Conservation (phyloP, 2,113 vertebrate genomes). For the Cichladusa arquata region DNA sequence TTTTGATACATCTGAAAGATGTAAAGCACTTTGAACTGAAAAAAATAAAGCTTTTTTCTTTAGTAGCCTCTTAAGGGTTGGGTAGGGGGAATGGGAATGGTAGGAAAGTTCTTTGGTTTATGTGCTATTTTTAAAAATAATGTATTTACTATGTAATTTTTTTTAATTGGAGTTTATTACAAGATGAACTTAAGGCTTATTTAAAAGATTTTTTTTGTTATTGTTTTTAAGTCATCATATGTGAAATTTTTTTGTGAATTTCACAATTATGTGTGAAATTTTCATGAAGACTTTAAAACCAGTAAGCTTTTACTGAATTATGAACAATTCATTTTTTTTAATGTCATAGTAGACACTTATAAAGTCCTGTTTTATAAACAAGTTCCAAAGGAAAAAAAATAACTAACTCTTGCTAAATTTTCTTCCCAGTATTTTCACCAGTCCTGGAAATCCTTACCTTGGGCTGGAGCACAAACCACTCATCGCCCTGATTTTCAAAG, state of each 20-base stretch:
- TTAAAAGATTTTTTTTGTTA: background rate
- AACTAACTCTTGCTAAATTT: background rate
- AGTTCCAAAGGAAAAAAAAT: background rate
- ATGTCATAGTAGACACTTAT: background rate
- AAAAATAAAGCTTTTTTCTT: background rate
- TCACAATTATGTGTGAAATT: no score
- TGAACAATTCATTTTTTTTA: background rate
- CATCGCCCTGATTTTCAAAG: conserved; percentile 87
- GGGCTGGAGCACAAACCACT: conserved; percentile 90
- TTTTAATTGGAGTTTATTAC: background rate
- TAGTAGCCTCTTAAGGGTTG: background rate
- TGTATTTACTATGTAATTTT: background rate
- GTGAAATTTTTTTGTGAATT: no score
- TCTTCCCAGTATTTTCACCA: background rate
- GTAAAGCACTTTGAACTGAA: background rate
- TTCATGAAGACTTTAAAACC: background rate
- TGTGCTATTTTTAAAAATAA: background rate
- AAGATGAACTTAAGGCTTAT: background rate
- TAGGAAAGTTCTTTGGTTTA: background rate
- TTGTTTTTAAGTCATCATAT: background rate
- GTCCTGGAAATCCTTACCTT: conserved; percentile 77
- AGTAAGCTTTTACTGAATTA: background rate
- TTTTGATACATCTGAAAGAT: background rate
- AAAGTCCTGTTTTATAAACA: background rate
- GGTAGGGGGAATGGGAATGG: background rate